Base-by-base conservation (phyloP, 2,888 invertebrate species). In the Rugalucina vietnamica region DNA sequence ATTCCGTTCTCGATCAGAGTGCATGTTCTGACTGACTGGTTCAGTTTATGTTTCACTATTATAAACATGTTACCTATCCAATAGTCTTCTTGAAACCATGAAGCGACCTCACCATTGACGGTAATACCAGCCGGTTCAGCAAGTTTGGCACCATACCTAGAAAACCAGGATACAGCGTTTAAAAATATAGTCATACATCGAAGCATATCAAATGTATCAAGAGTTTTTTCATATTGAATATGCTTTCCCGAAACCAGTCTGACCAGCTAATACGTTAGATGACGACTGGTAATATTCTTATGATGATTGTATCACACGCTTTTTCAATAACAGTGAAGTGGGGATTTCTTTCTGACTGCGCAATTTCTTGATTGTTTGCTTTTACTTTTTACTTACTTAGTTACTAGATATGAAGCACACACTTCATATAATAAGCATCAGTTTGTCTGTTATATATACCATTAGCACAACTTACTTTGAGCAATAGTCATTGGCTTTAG, bases 141-240 rank as follows among this genome's bases (percentile, higher is more conserved):
- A 12, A 87, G 74, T 54, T 50, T 81, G 80, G 87, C 87, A 85
- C 85, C 85, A 78, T 79, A 85, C 57, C 87, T 87, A 74, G 69
- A 77, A 54, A 34, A 18, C 21, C 0, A 70, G 50, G n/a, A 49
- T 14, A 49, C 14, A n/a, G 50, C 14, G 50, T 14, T n/a, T 49
- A 49, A 49, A n/a, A 18, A 14, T n/a, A 49, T 49, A 18, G n/a
- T 14, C 50, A 14, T n/a, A 14, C 50, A 18, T 49, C 50, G 50
- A 18, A n/a, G n/a, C 50, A 14, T n/a, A 18, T 49, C 50, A 49
- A 49, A 14, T 49, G n/a, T 49, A 49, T n/a, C 50, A 49, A 49
- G 50, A 49, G n/a, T 18, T 49, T 14, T 49, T 49, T 49, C n/a
- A 49, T 18, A 49, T 49, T 14, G 50, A 18, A 49, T n/a, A 49